Evolutionary conservation across 2,797 vertebrate genomes (phyloP).

Genomic region (Tokudaia tokunoshimensis): DNA sequence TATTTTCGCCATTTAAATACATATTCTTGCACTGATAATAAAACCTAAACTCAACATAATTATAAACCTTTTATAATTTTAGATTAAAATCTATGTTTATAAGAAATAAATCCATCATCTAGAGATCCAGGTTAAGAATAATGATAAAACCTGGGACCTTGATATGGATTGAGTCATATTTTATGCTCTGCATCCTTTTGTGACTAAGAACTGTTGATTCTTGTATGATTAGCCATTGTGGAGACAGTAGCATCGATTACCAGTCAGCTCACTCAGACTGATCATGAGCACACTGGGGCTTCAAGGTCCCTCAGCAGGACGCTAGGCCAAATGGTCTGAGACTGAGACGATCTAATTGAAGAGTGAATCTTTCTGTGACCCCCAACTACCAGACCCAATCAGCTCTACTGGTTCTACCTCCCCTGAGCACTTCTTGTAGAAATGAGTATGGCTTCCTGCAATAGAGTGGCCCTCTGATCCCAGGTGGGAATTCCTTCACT

Average conservation of each 20-base stretch:
- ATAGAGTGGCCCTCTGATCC: constrained; percentile 34
- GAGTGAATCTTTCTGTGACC: constrained; percentile 27
- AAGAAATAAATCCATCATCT: not conserved
- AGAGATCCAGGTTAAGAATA: constrained; percentile 6
- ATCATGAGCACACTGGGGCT: not conserved
- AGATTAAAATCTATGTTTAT: not conserved
- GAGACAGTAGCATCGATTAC: constrained; percentile 2
- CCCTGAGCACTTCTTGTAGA: constrained; percentile 31
- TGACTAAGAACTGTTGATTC: not conserved
- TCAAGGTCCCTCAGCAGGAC: not conserved
- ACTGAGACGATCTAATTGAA: constrained; percentile 57
- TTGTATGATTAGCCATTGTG: not conserved
- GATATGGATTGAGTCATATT: not conserved
- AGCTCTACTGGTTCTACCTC: not conserved
- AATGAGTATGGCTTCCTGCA: constrained; percentile 9
- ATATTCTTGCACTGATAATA: not conserved
- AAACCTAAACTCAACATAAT: not conserved
- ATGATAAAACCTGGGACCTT: not conserved
- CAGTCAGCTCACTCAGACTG: not conserved
- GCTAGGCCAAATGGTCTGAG: constrained; percentile 4
- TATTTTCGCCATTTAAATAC: not conserved
- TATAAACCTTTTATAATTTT: not conserved
- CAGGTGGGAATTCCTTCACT: not conserved
- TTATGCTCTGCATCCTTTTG: not conserved
- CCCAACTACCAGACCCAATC: constrained; percentile 47